Base-by-base conservation (phyloP, 2,797 vertebrate genomes). In the Miopithecus talapoin region DNA sequence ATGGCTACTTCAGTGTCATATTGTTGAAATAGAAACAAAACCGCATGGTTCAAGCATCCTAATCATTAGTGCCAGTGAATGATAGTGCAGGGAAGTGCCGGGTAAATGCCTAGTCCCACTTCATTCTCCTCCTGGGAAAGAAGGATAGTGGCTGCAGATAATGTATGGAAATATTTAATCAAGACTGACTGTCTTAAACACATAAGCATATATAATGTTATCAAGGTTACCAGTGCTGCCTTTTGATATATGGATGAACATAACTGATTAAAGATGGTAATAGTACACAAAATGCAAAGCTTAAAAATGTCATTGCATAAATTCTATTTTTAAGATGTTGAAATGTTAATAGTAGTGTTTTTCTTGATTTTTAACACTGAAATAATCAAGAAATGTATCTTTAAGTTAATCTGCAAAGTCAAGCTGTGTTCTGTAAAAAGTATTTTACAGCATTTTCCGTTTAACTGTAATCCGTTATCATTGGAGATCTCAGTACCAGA, bases 311-410 rank as follows among this genome's bases (percentile, higher is more conserved):
- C 39, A 94, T 87, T 70, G 76, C 53, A 94, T 57, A 93, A 96
- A 92, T 90, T 97, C 85, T 96, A 6, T 84, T 97, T 97, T 95
- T 92, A 93, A 96, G 41, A 24, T 89, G 33, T 95, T 59, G 33
- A 55, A 84, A 79, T 96, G 92, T 93, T 11, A 89, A 26, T 91
- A 89, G 14, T 90, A 68, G 19, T 91, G 26, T 86, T 95, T 87
- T 94, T 81, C 55, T 96, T 91, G 6, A 89, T 61, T 96, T 96
- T 97, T 96, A 81, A 80, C 41, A 88, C 39, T 61, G 53, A 96
- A 96, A 75, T 88, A 59, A 53, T 94, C 8, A 46, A 80, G 59
- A 96, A 30, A 87, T 95, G 50, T 8, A 68, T 59, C 39, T 93
- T 91, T 89, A 85, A 59, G 55, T 96, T 96, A 95, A 74, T 86